Evolutionary conservation across 2,888 invertebrate species (phyloP), one percentile per base, ranked within the genome.

Genomic region (Leucoma salicis): DNA sequence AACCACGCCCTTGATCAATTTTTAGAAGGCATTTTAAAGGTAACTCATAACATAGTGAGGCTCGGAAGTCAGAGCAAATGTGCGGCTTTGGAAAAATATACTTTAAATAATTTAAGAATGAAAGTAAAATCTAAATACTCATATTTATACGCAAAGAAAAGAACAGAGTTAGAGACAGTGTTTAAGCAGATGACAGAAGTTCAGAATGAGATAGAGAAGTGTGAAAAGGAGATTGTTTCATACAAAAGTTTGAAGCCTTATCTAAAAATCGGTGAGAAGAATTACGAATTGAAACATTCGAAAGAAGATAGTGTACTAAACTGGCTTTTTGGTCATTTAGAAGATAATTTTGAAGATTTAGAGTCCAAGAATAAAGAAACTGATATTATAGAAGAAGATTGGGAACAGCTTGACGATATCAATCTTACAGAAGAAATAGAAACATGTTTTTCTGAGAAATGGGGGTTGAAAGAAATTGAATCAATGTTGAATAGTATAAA

Each of bases 1-100:
- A 97, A 97, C 82, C 95, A 96, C 71, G 96, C 96, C 3, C 79
- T 97, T 31, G 97, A 97, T 82, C 96, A 96, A 70, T 96, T 97
- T 71, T 77, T 97, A 24, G 93, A 95, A 70, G 94, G 94, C 6
- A 82, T 95, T 7, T 64, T 93, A 0, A 63, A 75, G 15, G 78
- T 91, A 2, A 94, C 94, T 0, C 65, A 88, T 0, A 88, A 88
- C 43, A 88, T 96, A 42, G 83, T 95, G 1, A 89, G 95, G 42
- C 83, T 96, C 39, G 95, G 96, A 0, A 92, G 92, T 16, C 93
- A 94, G 63, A 92, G 93, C 2, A 93, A 93, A 60, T 92, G 91
- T 65, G 84, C 91, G 42, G 63, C 72, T 5, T 64, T 95, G 21
- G 77, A 90, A 41, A 70, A 83, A 24, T 93, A 88, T 44, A 92